Evolutionary conservation across 1,140 invertebrate species (phyloP).

Genomic region (Oppia nitens): DNA sequence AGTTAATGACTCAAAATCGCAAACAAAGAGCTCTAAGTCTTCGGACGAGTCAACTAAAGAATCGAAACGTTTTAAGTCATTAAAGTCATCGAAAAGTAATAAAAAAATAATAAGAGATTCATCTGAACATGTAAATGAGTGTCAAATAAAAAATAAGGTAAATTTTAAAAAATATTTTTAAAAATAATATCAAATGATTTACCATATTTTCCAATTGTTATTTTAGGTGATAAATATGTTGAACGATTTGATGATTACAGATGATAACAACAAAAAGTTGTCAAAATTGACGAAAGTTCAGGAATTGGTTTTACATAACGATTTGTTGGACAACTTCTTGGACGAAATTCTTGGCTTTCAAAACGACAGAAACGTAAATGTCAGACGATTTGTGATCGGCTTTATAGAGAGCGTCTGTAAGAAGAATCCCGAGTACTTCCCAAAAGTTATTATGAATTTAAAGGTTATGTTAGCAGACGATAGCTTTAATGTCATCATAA

Average conservation of each 20-base stretch:
- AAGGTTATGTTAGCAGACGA: conserved; percentile 58
- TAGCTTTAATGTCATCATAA: conserved; percentile 70
- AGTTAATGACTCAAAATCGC: neutral
- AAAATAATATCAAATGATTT: too few species aligned
- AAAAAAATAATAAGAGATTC: too few species aligned
- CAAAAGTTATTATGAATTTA: conserved; percentile 58
- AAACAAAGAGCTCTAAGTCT: neutral
- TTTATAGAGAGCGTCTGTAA: conserved; percentile 94
- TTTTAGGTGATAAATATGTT: too few species aligned
- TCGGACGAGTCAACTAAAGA: neutral
- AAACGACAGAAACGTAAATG: conserved; percentile 60
- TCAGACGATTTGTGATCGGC: conserved; percentile 67
- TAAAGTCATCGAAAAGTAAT: neutral
- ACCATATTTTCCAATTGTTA: too few species aligned
- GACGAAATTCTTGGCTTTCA: conserved; percentile 72
- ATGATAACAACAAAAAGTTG: too few species aligned
- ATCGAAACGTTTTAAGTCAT: neutral
- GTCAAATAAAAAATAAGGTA: too few species aligned
- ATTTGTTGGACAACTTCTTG: conserved; percentile 61
- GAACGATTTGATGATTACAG: too few species aligned
- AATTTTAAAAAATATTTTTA: too few species aligned
- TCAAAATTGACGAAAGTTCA: conserved; percentile 59
- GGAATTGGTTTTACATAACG: conserved; percentile 67
- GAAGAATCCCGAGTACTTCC: conserved; percentile 57
- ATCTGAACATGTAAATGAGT: too few species aligned